phyloP scores from a whole-genome alignment of 92 coral and sea anemone species.

The Paragorgia papillata region DNA sequence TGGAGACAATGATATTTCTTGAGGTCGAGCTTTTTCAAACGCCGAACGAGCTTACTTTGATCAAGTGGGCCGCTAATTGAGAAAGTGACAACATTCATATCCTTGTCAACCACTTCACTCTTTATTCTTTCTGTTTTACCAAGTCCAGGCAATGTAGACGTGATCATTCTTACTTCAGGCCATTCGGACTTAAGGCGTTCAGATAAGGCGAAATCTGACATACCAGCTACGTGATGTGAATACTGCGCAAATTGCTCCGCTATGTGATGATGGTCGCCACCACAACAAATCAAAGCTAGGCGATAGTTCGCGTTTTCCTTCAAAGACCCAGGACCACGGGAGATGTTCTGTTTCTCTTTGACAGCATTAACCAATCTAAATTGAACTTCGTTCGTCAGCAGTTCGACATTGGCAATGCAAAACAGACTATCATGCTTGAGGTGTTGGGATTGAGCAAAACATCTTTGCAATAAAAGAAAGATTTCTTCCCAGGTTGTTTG shows the following conservation, averaged over 20 bases:
- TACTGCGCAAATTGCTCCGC: slow-evolving; percentile 77
- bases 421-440: slow-evolving; percentile 17
- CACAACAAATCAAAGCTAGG: slow-evolving; percentile 80
- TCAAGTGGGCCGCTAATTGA: slow-evolving; percentile 83
- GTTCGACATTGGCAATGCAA: slow-evolving; percentile 58
- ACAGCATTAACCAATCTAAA: slow-evolving; percentile 42
- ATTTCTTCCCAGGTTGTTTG: slow-evolving; percentile 54
- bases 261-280: slow-evolving; percentile 86
- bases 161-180: slow-evolving; percentile 65
- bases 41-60: slow-evolving; percentile 66
- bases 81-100: slow-evolving; percentile 64
- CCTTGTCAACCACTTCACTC: slow-evolving; percentile 47
- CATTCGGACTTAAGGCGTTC: slow-evolving; percentile 25
- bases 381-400: slow-evolving; percentile 46
- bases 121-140: slow-evolving; percentile 77
- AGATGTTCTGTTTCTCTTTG: background rate
- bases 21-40: slow-evolving; percentile 53
- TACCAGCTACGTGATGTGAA: slow-evolving; percentile 74
- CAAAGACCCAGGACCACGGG: background rate
- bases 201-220: slow-evolving; percentile 61
- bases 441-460: slow-evolving; percentile 18
- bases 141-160: slow-evolving; percentile 82
- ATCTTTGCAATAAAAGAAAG: slow-evolving; percentile 40
- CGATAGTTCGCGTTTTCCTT: slow-evolving; percentile 41
- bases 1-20: slow-evolving; percentile 65